Conservation (phyloP, 2,888 invertebrate genomes). For the Tipula lateralis region DNA sequence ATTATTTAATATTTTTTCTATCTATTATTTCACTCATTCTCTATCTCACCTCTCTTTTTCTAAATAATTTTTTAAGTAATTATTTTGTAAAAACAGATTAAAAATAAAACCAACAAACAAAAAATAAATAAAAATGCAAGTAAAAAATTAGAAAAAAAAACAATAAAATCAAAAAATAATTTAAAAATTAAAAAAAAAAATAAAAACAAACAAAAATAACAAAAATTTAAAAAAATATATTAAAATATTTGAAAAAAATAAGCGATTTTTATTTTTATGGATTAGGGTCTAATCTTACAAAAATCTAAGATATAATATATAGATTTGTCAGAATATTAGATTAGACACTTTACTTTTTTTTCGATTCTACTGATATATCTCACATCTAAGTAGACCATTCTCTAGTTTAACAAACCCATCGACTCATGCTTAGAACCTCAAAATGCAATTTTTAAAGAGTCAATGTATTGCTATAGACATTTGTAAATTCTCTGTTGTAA, state of each 20-base stretch:
- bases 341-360: too few relatives aligned
- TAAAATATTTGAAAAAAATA: not conserved
- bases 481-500: too few relatives aligned
- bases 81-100: not conserved
- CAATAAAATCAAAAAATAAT: not conserved
- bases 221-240: not conserved
- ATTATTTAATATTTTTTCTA: not conserved
- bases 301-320: too few relatives aligned
- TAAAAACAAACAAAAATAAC: not conserved
- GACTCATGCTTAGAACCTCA: too few relatives aligned
- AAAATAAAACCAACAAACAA: not conserved
- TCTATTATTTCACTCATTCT: not conserved
- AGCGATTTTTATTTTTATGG: not conserved
- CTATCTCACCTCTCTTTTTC: not conserved
- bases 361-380: too few relatives aligned
- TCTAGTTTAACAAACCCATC: too few relatives aligned
- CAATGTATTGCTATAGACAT: too few relatives aligned
- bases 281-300: too few relatives aligned
- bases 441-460: too few relatives aligned
- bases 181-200: not conserved
- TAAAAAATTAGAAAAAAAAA: not conserved
- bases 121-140: not conserved
- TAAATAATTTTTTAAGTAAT: not conserved
- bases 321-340: too few relatives aligned
- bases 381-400: too few relatives aligned